These are phyloP conservation scores for Siphamia tubifer DNA, from an alignment of 2,113 vertebrate species.

Conservation along the genomic window DNA sequence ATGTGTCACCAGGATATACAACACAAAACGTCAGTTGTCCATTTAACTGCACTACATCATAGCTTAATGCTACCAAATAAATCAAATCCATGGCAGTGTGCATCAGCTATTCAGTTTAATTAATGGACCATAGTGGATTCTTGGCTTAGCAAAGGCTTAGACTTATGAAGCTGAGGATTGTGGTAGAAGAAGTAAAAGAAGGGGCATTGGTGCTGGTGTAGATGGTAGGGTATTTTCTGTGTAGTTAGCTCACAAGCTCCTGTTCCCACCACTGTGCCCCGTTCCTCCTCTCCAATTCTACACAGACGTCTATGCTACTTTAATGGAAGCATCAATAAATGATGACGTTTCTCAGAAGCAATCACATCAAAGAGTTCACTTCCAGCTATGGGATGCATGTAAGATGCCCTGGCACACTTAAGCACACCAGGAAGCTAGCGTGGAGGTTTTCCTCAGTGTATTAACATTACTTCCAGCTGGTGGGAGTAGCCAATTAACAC, in stretches of 20 bases:
- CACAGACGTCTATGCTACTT: slow-evolving; percentile 72
- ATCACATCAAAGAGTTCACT: slow-evolving; percentile 83
- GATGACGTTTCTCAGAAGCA: slow-evolving; percentile 82
- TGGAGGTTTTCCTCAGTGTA: slow-evolving; percentile 67
- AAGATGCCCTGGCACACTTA: slow-evolving; percentile 70
- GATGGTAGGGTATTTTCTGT: slow-evolving; percentile 35
- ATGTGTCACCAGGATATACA: neutral
- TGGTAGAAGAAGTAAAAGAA: neutral
- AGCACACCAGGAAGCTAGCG: slow-evolving; percentile 57
- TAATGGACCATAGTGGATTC: neutral
- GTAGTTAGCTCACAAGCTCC: slow-evolving; percentile 23
- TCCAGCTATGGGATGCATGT: slow-evolving; percentile 72
- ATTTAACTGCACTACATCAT: neutral
- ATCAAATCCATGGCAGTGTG: neutral
- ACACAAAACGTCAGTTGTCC: neutral
- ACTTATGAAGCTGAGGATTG: neutral
- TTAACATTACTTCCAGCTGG: slow-evolving; percentile 73
- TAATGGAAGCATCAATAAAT: slow-evolving; percentile 88
- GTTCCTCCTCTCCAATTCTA: slow-evolving; percentile 38
- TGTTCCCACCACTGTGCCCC: slow-evolving; percentile 33
- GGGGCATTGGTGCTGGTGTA: neutral
- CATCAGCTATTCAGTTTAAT: neutral
- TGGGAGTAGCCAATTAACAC: slow-evolving; percentile 66
- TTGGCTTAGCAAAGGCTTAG: neutral
- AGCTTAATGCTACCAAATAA: neutral